Evolutionary conservation across 2,888 invertebrate genomes (phyloP).

Genomic region (Hedya salicella): DNA sequence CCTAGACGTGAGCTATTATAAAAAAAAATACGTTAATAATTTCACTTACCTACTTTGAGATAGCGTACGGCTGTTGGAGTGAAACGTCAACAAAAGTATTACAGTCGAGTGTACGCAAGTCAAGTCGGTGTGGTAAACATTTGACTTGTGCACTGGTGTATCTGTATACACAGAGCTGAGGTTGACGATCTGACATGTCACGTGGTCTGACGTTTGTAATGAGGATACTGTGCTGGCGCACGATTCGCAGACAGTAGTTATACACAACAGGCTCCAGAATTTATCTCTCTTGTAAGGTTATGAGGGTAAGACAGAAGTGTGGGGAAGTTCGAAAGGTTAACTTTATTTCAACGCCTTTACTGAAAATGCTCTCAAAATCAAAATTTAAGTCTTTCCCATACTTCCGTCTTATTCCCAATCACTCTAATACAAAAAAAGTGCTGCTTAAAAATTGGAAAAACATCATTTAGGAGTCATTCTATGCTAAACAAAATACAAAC

Average conservation of each 20-base stretch:
- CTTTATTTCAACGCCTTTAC: no score
- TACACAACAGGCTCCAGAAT: background rate
- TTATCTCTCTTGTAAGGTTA: no score
- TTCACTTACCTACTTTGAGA: background rate
- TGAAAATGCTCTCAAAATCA: no score
- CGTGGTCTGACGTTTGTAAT: slow-evolving; percentile 13
- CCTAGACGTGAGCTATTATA: background rate
- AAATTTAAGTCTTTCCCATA: no score
- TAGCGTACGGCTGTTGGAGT: background rate
- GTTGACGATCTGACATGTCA: slow-evolving; percentile 63
- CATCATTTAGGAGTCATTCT: no score
- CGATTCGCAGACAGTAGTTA: background rate
- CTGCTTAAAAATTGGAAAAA: no score
- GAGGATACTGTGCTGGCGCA: background rate
- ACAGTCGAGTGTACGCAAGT: slow-evolving; percentile 24
- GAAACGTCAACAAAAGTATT: slow-evolving; percentile 1
- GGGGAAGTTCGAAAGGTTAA: no score
- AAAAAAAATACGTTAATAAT: background rate
- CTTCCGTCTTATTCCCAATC: no score
- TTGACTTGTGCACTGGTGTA: slow-evolving; percentile 48
- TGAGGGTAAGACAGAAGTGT: no score
- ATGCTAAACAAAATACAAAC: no score
- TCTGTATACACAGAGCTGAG: slow-evolving; percentile 53
- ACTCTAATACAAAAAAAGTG: no score
- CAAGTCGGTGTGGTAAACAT: slow-evolving; percentile 51